phyloP scores from a whole-genome alignment of 2,113 vertebrate species.

The Emberiza fucata region DNA sequence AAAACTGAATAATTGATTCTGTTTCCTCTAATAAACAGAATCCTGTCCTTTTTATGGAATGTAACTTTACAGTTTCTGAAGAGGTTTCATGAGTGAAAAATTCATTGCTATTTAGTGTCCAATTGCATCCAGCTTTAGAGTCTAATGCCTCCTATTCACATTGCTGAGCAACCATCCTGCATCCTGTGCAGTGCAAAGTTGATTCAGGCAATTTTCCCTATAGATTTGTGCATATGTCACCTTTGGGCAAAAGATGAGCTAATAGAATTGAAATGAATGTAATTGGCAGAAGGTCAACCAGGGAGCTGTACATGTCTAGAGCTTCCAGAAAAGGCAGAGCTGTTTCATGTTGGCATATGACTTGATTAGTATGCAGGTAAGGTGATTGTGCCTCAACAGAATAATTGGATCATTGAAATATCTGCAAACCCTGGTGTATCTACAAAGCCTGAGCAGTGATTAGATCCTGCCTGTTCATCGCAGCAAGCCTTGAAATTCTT shows the following conservation, averaged over 20 bases:
- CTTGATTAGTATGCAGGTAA: conserved; percentile 82
- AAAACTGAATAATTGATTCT: background rate
- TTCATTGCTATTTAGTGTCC: conserved; percentile 18
- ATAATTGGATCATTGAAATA: conserved; percentile 84
- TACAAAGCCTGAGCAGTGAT: conserved; percentile 82
- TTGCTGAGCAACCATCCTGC: background rate
- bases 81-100: background rate
- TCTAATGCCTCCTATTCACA: background rate
- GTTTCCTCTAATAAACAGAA: background rate
- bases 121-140: conserved; percentile 9
- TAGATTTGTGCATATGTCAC: conserved; percentile 70
- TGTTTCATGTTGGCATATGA: conserved; percentile 62
- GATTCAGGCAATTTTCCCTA: conserved; percentile 53
- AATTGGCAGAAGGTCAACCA: conserved; percentile 77
- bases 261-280: conserved; percentile 78
- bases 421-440: conserved; percentile 78
- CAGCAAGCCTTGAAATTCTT: conserved; percentile 82
- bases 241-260: conserved; percentile 77
- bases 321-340: conserved; percentile 68
- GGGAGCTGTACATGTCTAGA: conserved; percentile 55
- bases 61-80: background rate
- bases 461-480: conserved; percentile 81
- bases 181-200: background rate
- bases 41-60: background rate
- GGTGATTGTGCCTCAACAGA: conserved; percentile 73